Base-by-base conservation (phyloP, 2,888 invertebrate genomes). In the Hirtodrosophila confusa region DNA sequence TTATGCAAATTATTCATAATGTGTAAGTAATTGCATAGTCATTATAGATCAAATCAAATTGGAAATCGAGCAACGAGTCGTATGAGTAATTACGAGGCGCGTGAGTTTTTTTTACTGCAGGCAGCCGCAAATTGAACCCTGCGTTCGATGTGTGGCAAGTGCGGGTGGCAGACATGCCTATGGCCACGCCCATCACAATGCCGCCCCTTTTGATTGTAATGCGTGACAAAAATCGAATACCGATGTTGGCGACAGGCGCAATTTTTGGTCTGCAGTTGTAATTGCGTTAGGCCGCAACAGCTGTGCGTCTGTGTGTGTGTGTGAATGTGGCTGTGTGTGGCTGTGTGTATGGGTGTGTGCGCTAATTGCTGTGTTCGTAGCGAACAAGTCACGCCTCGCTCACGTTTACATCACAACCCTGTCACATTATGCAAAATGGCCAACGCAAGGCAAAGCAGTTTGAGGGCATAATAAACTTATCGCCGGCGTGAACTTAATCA, bases 191-290 rank as follows among this genome's bases (percentile, higher is more conserved):
- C 45, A 41, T 53, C 55, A 33, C 54, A 70, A 23, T 49, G 11
- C 45, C 33, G 17, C 41, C 44, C 57, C 39, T n/a, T 29, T 33
- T 49, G 54, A 48, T 41, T 63, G 48, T 58, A 55, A 67, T 63
- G 74, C 64, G 71, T 85, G 71, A 74, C 87, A 82, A 79, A 79
- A 82, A 83, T 88, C 69, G 84, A 88, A 67, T 65, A 68, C 35
- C 60, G 58, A 70, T 70, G 66, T 43, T 62, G 78, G 51, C 58
- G 71, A 75, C 83, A 78, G 65, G 40, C 71, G 66, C 65, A 67
- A 83, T 80, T 87, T 80, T 57, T 58, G 62, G 57, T 54, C 63
- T 56, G 66, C 66, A 69, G 62, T 60, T 72, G 82, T 87, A 84
- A 84, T 84, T 87, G 73, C 75, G 69, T 86, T 84, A 72, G 63